Base-by-base conservation (phyloP, 2,888 invertebrate species). In the Andrena bicolor region DNA sequence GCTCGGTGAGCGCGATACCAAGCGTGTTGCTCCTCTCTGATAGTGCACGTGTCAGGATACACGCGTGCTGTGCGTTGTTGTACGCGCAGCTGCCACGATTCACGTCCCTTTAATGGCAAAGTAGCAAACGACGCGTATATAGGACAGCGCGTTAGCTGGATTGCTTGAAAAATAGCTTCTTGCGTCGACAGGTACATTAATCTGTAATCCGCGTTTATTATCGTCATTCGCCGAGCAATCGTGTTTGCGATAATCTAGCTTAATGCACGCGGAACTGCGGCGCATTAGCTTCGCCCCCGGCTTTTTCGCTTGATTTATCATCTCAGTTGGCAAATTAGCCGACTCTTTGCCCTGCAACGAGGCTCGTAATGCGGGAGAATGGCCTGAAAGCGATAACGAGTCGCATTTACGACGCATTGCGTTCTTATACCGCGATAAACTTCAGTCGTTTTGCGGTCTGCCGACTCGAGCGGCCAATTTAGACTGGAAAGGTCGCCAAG, bases 21-120 rank as follows among this genome's bases (percentile, higher is more conserved):
- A 13, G 20, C 41, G n/a, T 23, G n/a, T n/a, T 3, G 28, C 60
- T 60, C 8, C 32, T 41, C 30, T 2, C 60, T 2, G 60, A 53
- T 68, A 58, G 26, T 13, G 69, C 23, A 68, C 71, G 58, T 49
- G 75, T 77, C 77, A 68, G 66, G 53, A 63, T 35, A 32, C 64
- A n/a, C 60, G 51, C 68, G 72, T 71, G 69, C 26, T 2, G 26
- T 26, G 26, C 26, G 26, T 1, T 26, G 1, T 2, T 26, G 26
- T 26, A 26, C 26, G 26, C 26, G 26, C 28, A 20, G 51, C 30
- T 51, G 60, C 30, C 60, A 65, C 35, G 76, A 80, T 80, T 7
- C n/a, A 48, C 49, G 63, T 23, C 41, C 61, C 66, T 66, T 77
- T 26, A 16, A 23, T 5, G 35, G 20, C 4, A 8, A 10, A 26